Base-by-base conservation (phyloP, 2,888 invertebrate genomes). In the Dolomedes plantarius region DNA sequence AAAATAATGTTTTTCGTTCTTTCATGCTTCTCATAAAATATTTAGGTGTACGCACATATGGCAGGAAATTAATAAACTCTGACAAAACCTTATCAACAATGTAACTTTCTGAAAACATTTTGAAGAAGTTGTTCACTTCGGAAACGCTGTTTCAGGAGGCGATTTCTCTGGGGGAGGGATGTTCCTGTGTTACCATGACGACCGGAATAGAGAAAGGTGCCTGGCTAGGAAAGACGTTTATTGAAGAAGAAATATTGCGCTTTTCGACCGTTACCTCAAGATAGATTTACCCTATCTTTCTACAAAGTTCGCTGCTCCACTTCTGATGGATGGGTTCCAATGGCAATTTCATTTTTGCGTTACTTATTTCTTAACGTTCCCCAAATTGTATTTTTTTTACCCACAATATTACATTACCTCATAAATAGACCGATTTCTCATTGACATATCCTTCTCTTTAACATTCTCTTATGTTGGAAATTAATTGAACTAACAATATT, bases 101-200 rank as follows among this genome's bases (percentile, higher is more conserved):
- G 68, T 39, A 69, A 79, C 41, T 72, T 46, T 72, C 64, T 65
- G 27, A 72, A 71, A 79, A 79, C 64, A 79, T 72, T 79, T 72
- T 29, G 41, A 39, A 79, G 46, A 72, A 62, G 72, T 36, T 65
- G 56, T 56, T 69, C 69, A 19, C 41, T 73, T 81, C 27, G 50
- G 29, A 64, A 82, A 75, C 23, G 36, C 27, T 75, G 71, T 71
- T 71, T 64, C 46, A 56, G 69, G 50, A 82, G 71, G 75, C 71
- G 73, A 82, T 82, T 82, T 82, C 82, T 82, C 82, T 29, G 46
- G 56, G 56, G 56, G 23, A 23, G 56, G 71, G 75, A 75, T 71
- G 62, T 64, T 82, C 71, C 75, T 36, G 9, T 23, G 82, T 82
- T 82, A 19, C 69, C 32, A 82, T 75, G 64, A 71, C n/a, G 6